phyloP scores from a whole-genome alignment of 2,113 vertebrate species.

The Oostethus manadensis region DNA sequence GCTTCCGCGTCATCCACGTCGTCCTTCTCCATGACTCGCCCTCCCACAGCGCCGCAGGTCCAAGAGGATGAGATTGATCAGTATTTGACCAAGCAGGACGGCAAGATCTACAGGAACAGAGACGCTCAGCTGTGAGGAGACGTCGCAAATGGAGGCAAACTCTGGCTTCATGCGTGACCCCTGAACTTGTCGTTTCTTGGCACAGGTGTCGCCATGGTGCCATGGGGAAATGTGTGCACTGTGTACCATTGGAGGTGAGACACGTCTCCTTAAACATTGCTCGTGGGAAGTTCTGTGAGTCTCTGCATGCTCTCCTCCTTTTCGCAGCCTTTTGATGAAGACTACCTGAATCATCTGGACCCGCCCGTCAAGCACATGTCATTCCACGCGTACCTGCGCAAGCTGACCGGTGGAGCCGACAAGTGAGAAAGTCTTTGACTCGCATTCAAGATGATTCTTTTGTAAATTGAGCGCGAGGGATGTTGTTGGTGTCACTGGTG shows the following conservation, averaged over 20 bases:
- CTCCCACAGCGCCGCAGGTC: slow-evolving; percentile 74
- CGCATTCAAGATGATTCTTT: too few species aligned
- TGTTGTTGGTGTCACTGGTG: background rate
- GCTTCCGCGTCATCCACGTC: slow-evolving; percentile 51
- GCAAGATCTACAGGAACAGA: slow-evolving; percentile 90
- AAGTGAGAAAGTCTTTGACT: slow-evolving; percentile 75
- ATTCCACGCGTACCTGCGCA: slow-evolving; percentile 97
- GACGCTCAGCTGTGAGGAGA: slow-evolving; percentile 88
- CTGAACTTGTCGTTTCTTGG: slow-evolving; percentile 8
- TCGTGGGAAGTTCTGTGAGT: background rate
- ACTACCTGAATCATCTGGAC: slow-evolving; percentile 97
- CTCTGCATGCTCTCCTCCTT: background rate
- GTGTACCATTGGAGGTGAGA: slow-evolving; percentile 93
- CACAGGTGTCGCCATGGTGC: slow-evolving; percentile 90
- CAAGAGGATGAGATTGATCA: slow-evolving; percentile 94
- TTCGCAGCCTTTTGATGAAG: slow-evolving; percentile 96
- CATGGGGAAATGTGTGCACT: slow-evolving; percentile 95
- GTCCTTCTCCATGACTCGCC: slow-evolving; percentile 63
- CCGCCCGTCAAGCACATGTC: slow-evolving; percentile 99
- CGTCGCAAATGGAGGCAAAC: background rate
- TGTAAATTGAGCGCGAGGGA: too few species aligned
- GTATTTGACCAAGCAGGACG: slow-evolving; percentile 90
- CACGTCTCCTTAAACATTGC: background rate
- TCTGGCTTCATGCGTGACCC: background rate
- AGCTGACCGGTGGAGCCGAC: slow-evolving; percentile 94